Evolutionary conservation across 2,888 invertebrate genomes (phyloP), one percentile per base, ranked within the genome.

Genomic region (Blera fallax): DNA sequence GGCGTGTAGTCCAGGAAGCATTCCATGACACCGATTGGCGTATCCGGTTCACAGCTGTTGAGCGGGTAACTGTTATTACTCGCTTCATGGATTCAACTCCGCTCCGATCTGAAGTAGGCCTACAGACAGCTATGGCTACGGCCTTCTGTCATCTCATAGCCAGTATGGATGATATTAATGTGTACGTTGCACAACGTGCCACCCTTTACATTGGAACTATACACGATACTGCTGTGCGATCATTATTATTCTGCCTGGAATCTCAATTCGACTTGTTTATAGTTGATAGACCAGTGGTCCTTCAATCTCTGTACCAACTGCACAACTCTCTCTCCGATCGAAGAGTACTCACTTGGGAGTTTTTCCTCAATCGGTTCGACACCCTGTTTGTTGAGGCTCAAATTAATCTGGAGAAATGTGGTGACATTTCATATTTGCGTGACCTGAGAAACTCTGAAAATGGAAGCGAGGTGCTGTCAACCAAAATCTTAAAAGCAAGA

Each of bases 241-340:
- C 97, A 76, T 93, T 98, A 87, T 95, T 98, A 70, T 95, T 96
- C 94, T 99, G 99, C 92, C 93, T 99, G 93, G 99, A 99, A 93
- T 97, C 97, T 0, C 99, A 99, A 93, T 99, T 99, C 93, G 99
- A 99, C 93, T 94, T 97, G 82, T 98, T 99, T 87, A 98, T 99
- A 82, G 96, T 97, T 80, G 99, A 99, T 92, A 94, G 99, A 45
- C 98, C 99, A 0, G 97, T 99, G 94, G 97, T 99, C 32, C 94
- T 99, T 45, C 98, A 99, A 91, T 97, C 98, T 1, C 94, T 99
- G 69, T 98, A 98, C 91, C 97, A 99, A 91, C 94, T 99, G 5
- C 97, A 98, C 91, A 98, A 98, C 91, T 96, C 97, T 1, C 94
- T 99, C 32, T 96, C 96, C 88, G 97, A 98, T 91, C 94, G 98